Percentiles rank a stretch among this genome's conserved stretches.
Evolutionary conservation across 2,888 invertebrate genomes (phyloP).

Genomic region (Lepidonotus clava): DNA sequence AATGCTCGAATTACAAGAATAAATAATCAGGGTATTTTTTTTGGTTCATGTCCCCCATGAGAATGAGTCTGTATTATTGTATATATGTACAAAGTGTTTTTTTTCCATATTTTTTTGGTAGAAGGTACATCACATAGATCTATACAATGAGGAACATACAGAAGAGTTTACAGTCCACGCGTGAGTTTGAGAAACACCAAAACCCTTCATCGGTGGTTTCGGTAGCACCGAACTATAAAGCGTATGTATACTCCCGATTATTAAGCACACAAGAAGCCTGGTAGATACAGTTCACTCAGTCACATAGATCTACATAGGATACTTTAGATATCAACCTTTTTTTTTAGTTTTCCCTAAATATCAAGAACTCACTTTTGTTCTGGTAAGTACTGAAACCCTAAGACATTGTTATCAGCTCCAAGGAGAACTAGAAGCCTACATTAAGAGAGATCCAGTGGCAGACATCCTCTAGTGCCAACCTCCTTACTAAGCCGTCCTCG

Average conservation of each 20-base stretch:
- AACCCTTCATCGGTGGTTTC: neutral
- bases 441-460: too few relatives aligned
- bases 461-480: too few relatives aligned
- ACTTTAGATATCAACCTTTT: too few relatives aligned
- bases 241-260: neutral
- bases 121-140: neutral
- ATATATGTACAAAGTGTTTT: neutral
- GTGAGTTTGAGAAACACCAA: neutral
- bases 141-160: neutral
- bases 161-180: neutral
- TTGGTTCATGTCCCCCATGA: neutral
- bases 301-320: too few relatives aligned
- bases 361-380: too few relatives aligned
- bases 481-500: too few relatives aligned
- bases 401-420: too few relatives aligned
- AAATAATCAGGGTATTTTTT: neutral
- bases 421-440: too few relatives aligned
- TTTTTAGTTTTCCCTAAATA: too few relatives aligned
- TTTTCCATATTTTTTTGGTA: neutral
- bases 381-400: too few relatives aligned
- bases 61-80: too few relatives aligned
- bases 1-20: constrained; percentile 10
- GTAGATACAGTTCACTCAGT: too few relatives aligned
- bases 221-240: neutral
- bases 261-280: constrained; percentile 4